phyloP scores from a whole-genome alignment of 2,888 invertebrate genomes.

The Ornithoptera priamus region DNA sequence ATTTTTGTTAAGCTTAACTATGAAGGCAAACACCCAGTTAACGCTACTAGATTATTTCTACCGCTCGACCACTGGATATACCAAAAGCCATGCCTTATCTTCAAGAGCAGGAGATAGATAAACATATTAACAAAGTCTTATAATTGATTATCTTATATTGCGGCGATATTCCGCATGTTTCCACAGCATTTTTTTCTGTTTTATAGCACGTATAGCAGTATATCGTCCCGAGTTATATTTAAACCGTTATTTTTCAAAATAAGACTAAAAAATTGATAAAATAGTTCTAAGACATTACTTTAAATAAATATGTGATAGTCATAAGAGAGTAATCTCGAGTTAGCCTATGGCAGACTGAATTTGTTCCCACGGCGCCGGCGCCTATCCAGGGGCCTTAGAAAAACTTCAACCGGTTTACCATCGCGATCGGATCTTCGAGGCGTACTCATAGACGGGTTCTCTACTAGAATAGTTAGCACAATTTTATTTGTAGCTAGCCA shows the following conservation, averaged over 20 bases:
- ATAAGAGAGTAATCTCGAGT: conserved; percentile 38
- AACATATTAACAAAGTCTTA: no score
- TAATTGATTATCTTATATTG: no score
- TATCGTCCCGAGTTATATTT: conserved; percentile 11
- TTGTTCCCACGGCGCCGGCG: conserved; percentile 61
- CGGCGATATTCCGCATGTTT: no score
- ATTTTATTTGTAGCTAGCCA: conserved; percentile 34
- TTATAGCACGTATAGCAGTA: not conserved
- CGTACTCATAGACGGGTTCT: conserved; percentile 43
- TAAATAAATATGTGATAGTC: conserved; percentile 46
- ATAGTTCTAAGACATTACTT: conserved; percentile 15
- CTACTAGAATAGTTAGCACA: conserved; percentile 47
- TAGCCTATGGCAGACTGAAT: conserved; percentile 41
- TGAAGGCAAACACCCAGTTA: not conserved
- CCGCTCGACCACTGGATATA: no score
- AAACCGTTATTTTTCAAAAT: conserved; percentile 9
- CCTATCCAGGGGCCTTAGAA: conserved; percentile 50
- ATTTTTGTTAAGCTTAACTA: not conserved
- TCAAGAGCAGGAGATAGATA: no score
- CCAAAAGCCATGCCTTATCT: no score
- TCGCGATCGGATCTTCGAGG: conserved; percentile 49
- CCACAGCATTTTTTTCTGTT: no score
- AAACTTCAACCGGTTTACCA: conserved; percentile 64
- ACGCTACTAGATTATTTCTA: not conserved
- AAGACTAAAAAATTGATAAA: conserved; percentile 9